Base-by-base conservation (phyloP, 2,113 vertebrate species). In the Tragelaphus strepsiceros region DNA sequence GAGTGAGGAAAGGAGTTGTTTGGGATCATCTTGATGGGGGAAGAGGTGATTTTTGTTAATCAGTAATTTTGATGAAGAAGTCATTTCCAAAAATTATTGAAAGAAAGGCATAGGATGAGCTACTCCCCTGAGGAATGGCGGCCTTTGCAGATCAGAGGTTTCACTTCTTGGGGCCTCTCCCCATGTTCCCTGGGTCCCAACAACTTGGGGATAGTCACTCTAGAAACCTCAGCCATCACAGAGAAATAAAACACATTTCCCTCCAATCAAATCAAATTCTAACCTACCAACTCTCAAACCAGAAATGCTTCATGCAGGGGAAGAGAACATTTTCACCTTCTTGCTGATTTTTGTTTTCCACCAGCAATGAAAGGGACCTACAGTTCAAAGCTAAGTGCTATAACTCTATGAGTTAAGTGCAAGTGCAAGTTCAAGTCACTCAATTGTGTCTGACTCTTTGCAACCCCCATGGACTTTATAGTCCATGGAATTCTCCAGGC, bases 231-330 rank as follows among this genome's bases (percentile, higher is more conserved):
- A 39, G 7, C 16, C 83, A 61, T n/a, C 32, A n/a, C 30, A 71
- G 30, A 91, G 46, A 81, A 96, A 88, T 39, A 80, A 90, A 90
- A 94, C 28, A 78, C 19, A 19, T 26, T 30, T 19, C 7, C 6
- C 13, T 49, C 14, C 26, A 74, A 30, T 85, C 32, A 83, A 51
- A 89, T 59, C 26, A 61, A 43, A 95, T 35, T 88, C 80, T 56
- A 43, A 91, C 53, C 43, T 7, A 53, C 30, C n/a, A 24, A 10
- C 32, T 77, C 15, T 94, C 61, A 84, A 58, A 78, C 16, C 46
- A 91, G 71, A 90, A 81, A n/a, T 2, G 24, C 83, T 84, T 86
- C 54, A 7, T 78, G 43, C 56, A 88, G 39, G 53, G 9, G 5
- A 87, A 49, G 53, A 77, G 26, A 89, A 78, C 11, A 49, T 17